Percentiles rank a stretch among this genome's conserved stretches.
Conservation (phyloP, 2,888 invertebrate species). For the Sisyra nigra region DNA sequence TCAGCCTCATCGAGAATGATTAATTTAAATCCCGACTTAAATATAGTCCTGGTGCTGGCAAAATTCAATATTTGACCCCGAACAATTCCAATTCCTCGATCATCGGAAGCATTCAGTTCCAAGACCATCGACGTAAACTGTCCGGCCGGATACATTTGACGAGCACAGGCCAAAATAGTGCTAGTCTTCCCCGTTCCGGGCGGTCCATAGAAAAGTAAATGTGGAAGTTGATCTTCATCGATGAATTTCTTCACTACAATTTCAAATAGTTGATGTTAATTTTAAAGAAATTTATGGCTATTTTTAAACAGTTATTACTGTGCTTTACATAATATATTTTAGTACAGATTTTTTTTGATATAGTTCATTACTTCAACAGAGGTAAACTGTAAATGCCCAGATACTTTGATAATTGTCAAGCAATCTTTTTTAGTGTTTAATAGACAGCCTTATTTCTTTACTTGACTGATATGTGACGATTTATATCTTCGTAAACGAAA, state of each 20-base stretch:
- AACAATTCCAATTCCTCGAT: constrained; percentile 91
- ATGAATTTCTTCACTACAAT: constrained; percentile 72
- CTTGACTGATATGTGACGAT: too few species aligned
- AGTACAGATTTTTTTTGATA: too few species aligned
- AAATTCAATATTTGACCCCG: constrained; percentile 88
- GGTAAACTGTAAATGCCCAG: too few species aligned
- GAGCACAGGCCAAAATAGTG: constrained; percentile 91
- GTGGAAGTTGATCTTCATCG: constrained; percentile 80
- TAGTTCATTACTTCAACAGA: too few species aligned
- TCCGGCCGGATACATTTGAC: constrained; percentile 72
- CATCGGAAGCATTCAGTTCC: constrained; percentile 95
- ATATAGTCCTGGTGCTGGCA: constrained; percentile 91
- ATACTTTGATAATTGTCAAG: too few species aligned
- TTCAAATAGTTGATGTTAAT: not conserved
- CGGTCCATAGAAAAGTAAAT: constrained; percentile 93
- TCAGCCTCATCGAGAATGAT: constrained; percentile 98
- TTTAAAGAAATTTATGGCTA: constrained; percentile 6
- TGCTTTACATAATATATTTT: too few species aligned
- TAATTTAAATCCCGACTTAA: constrained; percentile 84
- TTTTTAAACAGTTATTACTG: too few species aligned
- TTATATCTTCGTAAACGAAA: too few species aligned
- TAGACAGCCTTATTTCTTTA: too few species aligned
- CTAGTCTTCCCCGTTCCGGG: constrained; percentile 98
- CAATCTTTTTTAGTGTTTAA: too few species aligned
- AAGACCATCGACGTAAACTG: constrained; percentile 91